Conservation (phyloP, 2,888 invertebrate genomes). For the Leptothorax acervorum region DNA sequence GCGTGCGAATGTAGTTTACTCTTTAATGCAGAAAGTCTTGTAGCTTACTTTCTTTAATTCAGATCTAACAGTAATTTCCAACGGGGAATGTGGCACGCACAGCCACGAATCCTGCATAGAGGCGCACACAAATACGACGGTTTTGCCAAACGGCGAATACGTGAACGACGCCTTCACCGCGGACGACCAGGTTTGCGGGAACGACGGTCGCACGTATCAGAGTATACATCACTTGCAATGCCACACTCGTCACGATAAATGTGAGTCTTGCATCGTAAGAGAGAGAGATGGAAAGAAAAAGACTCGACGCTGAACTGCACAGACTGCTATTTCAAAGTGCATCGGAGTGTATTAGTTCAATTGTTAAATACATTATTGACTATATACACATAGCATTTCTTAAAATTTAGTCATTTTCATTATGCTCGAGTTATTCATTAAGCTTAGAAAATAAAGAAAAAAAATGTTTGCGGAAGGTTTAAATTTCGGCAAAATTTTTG, state of each 20-base stretch:
- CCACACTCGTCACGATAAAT: conserved; percentile 73
- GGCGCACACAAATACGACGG: conserved; percentile 19
- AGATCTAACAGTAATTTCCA: conserved; percentile 45
- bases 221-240: conserved; percentile 78
- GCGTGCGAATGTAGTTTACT: not conserved
- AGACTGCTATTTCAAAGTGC: not conserved
- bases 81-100: conserved; percentile 53
- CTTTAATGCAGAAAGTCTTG: not conserved
- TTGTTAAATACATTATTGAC: not conserved
- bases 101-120: conserved; percentile 45
- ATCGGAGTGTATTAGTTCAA: not conserved
- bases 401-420: not conserved
- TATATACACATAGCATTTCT: not conserved
- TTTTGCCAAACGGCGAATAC: conserved; percentile 51
- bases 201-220: conserved; percentile 77
- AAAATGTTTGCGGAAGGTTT: not conserved
- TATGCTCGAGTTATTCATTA: not conserved
- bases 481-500: not conserved
- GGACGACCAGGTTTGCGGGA: conserved; percentile 77
- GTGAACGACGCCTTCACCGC: conserved; percentile 59
- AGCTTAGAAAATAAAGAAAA: not conserved
- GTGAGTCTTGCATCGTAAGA: conserved; percentile 65
- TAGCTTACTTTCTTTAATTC: not conserved
- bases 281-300: not conserved
- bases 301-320: not conserved